Percentiles rank a stretch among this genome's conserved stretches.
phyloP scores from a whole-genome alignment of 2,113 vertebrate species.

The Brachyistius frenatus region DNA sequence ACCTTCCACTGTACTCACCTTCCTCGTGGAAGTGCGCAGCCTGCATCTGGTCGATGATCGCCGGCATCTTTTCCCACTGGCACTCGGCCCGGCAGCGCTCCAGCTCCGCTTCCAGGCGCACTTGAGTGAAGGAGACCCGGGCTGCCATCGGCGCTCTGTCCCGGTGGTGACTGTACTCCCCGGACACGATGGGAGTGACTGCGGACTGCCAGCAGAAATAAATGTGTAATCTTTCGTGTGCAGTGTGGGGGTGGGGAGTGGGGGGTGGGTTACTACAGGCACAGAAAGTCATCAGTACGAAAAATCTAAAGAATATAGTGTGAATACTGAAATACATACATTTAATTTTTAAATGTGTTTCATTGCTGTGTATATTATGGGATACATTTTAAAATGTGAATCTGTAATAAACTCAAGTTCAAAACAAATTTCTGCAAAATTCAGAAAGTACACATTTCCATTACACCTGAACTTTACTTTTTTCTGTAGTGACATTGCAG shows the following conservation, averaged over 20 bases:
- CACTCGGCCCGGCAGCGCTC: constrained; percentile 85
- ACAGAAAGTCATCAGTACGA: constrained; percentile 7
- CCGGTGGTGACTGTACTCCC: constrained; percentile 77
- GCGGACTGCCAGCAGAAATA: constrained; percentile 74
- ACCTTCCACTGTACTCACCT: constrained; percentile 73
- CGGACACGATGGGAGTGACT: constrained; percentile 82
- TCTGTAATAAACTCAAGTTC: no score
- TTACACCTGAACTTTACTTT: no score
- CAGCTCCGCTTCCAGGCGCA: constrained; percentile 83
- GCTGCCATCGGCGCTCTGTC: constrained; percentile 81
- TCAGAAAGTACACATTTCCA: no score
- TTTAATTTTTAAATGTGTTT: background rate
- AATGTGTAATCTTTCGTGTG: constrained; percentile 50
- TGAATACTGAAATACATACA: background rate
- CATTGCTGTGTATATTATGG: background rate
- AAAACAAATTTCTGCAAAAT: no score
- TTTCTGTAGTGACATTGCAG: no score
- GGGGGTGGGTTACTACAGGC: background rate
- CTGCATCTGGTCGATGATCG: constrained; percentile 81
- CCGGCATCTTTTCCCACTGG: constrained; percentile 84
- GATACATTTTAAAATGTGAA: no score
- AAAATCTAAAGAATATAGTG: background rate
- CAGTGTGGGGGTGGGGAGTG: background rate
- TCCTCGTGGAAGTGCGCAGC: constrained; percentile 81
- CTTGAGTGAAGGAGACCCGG: constrained; percentile 83